Base-by-base conservation (phyloP, 1,140 invertebrate species). In the Delia radicum region DNA sequence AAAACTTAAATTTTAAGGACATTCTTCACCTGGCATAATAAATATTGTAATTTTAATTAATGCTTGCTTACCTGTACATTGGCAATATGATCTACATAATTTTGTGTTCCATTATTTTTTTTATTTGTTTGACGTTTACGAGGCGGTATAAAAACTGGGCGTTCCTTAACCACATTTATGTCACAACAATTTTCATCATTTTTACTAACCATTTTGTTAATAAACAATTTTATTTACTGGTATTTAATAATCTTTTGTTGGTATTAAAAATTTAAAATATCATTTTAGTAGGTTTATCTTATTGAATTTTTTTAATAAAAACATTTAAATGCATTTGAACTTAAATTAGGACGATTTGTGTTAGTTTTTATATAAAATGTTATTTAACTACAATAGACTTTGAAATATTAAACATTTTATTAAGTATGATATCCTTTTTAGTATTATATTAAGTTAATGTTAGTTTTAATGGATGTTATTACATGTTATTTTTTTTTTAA, bases 71-170 rank as follows among this genome's bases (percentile, higher is more conserved):
- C 89, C 87, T 90, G 89, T 67, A 90, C 87, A 80, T 86, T 87
- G 74, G 90, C 89, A 76, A 90, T 89, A 77, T 90, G 89, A 78
- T 90, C 90, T 18, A 90, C 89, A 86, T 90, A 89, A 76, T 88
- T 88, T 46, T 87, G 84, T 74, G 85, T 79, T 4, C 81, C 77
- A 78, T 86, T 87, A 69, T 79, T 80, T 79, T 90, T 90, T 79
- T 90, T 90, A 28, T 88, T 88, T 77, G 87, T 89, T 79, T 85
- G 80, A 77, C 89, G 86, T 81, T 90, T 90, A 76, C 90, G 89
- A 26, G 89, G 89, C 74, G 89, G 85, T 80, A 90, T 89, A 77
- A 90, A 89, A 79, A 89, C 83, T 61, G 89, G 89, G 80, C 88
- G 89, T 80, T 90, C 89, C 69, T 89, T 87, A 81, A 88, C 83